Conservation (phyloP, 2,888 invertebrate genomes). For the Oscheius sp. region DNA sequence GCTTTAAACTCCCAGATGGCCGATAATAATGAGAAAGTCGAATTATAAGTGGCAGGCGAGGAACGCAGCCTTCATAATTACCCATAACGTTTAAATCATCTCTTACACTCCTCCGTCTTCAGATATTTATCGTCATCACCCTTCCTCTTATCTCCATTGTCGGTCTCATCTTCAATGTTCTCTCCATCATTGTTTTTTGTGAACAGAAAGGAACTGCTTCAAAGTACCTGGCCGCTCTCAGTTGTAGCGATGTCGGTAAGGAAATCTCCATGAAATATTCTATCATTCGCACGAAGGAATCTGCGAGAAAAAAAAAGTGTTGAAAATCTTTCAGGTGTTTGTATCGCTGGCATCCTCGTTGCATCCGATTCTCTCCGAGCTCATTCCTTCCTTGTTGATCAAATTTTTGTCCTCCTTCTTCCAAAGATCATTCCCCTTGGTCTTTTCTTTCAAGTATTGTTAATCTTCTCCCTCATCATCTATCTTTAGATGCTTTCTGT, state of each 20-base stretch:
- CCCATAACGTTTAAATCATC: neutral
- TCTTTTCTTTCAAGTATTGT: slow-evolving; percentile 57
- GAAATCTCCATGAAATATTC: neutral
- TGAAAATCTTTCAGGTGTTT: slow-evolving; percentile 62
- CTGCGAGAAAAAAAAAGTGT: neutral
- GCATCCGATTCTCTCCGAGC: slow-evolving; percentile 61
- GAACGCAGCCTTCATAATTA: neutral
- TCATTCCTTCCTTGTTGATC: slow-evolving; percentile 60
- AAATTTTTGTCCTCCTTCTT: slow-evolving; percentile 60
- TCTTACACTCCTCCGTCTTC: no score
- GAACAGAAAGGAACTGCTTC: slow-evolving; percentile 48
- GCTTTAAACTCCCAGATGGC: slow-evolving; percentile 19
- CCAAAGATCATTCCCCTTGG: slow-evolving; percentile 64
- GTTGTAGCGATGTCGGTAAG: slow-evolving; percentile 62
- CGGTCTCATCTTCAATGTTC: slow-evolving; percentile 57
- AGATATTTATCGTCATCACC: slow-evolving; percentile 49
- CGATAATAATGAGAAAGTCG: slow-evolving; percentile 18
- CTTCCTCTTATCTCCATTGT: slow-evolving; percentile 54
- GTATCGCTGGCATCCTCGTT: slow-evolving; percentile 63
- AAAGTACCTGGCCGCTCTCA: slow-evolving; percentile 58
- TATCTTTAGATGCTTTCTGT: slow-evolving; percentile 60
- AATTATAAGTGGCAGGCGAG: neutral
- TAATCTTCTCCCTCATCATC: neutral
- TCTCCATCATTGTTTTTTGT: slow-evolving; percentile 59
- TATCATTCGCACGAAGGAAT: neutral